phyloP scores from a whole-genome alignment of 30 jellyfish, hydroid and myxozoan genomes.

The Chrysaora quinquecirrha region DNA sequence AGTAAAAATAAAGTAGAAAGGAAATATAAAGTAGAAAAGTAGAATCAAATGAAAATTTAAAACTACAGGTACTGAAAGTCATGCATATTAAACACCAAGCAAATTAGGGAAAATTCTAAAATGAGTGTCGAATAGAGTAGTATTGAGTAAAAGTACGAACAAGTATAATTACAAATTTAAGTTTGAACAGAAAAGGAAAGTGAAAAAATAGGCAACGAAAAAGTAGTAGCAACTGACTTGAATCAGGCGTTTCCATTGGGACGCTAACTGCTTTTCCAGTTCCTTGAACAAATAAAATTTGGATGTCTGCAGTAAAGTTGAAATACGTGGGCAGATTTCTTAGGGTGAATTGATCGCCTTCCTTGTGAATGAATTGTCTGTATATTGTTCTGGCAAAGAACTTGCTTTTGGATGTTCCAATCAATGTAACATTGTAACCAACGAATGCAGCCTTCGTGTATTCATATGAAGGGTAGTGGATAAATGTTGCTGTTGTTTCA shows the following conservation, averaged over 20 bases:
- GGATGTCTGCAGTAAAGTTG: constrained; percentile 5
- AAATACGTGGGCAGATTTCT: constrained; percentile 16
- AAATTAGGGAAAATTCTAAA: too few species aligned
- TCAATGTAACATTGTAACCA: constrained; percentile 43
- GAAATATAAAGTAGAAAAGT: too few species aligned
- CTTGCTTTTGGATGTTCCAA: constrained; percentile 2
- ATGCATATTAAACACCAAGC: too few species aligned
- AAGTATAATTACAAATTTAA: too few species aligned
- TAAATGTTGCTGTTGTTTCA: constrained; percentile 7
- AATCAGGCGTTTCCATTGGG: constrained; percentile 27
- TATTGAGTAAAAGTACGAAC: too few species aligned
- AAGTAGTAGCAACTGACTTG: too few species aligned
- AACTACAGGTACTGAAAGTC: too few species aligned
- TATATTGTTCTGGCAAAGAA: background rate
- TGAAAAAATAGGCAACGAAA: too few species aligned
- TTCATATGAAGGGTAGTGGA: background rate
- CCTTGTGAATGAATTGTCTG: constrained; percentile 6
- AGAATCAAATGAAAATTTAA: too few species aligned
- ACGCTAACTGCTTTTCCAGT: constrained; percentile 5
- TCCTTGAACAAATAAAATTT: constrained; percentile 41
- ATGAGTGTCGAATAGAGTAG: too few species aligned
- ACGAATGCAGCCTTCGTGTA: background rate
- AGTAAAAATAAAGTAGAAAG: too few species aligned
- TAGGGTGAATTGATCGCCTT: constrained; percentile 11
- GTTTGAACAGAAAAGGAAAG: too few species aligned